phyloP scores from a whole-genome alignment of 2,888 invertebrate genomes.

The Clivina fossor region DNA sequence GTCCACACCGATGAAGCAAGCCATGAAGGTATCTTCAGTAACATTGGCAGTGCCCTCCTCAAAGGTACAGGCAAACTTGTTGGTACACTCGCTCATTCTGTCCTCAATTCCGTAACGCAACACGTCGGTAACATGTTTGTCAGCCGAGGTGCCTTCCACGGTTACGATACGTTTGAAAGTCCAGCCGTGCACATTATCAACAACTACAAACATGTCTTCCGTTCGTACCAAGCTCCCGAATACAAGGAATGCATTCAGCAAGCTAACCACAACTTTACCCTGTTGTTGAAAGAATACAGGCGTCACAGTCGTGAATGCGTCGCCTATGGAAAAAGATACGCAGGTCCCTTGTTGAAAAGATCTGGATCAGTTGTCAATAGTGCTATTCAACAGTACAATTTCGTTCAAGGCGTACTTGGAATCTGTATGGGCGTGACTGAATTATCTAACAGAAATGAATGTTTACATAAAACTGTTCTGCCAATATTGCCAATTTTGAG shows the following conservation, averaged over 20 bases:
- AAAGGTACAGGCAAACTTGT: slow-evolving; percentile 5
- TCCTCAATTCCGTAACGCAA: background rate
- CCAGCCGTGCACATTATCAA: too few relatives aligned
- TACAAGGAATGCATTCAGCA: background rate
- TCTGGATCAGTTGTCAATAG: too few relatives aligned
- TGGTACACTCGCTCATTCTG: background rate
- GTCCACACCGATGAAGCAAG: background rate
- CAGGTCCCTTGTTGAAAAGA: too few relatives aligned
- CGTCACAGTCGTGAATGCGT: background rate
- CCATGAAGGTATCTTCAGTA: slow-evolving; percentile 1
- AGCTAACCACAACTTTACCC: background rate
- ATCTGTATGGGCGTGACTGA: too few relatives aligned
- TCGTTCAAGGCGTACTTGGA: too few relatives aligned
- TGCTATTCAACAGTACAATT: too few relatives aligned
- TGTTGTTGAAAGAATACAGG: background rate
- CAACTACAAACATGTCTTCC: background rate
- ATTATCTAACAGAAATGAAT: too few relatives aligned
- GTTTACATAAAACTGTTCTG: too few relatives aligned
- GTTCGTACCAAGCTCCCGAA: background rate
- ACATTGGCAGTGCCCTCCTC: background rate
- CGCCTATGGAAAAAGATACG: too few relatives aligned
- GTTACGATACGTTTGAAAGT: background rate
- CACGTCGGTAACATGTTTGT: background rate
- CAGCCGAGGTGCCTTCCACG: background rate
- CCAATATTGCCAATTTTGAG: too few relatives aligned